Percentiles rank a stretch among this genome's conserved stretches.
phyloP scores from a whole-genome alignment of 2,797 vertebrate genomes.

The Galaxias olidus region DNA sequence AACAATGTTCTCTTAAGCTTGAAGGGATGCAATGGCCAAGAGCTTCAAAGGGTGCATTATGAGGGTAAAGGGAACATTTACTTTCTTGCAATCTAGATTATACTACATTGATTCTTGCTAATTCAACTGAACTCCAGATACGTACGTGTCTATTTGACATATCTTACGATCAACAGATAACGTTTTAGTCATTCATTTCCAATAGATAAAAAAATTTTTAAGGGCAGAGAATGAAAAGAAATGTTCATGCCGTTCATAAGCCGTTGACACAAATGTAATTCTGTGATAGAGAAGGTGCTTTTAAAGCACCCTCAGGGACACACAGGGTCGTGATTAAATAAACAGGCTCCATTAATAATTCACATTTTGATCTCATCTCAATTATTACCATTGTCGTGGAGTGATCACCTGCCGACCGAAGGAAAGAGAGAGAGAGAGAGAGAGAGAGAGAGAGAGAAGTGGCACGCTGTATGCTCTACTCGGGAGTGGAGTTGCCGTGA shows the following conservation, averaged over 20 bases:
- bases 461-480: not conserved
- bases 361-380: slow-evolving; percentile 48
- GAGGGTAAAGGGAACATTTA: too few relatives aligned
- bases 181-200: not conserved
- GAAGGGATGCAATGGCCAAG: too few relatives aligned
- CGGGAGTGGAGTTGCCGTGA: slow-evolving; percentile 14
- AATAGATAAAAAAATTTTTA: slow-evolving; percentile 33
- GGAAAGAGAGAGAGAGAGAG: not conserved
- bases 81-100: too few relatives aligned
- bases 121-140: slow-evolving; percentile 17
- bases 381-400: slow-evolving; percentile 11
- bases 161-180: too few relatives aligned
- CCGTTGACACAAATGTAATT: slow-evolving; percentile 58
- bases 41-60: too few relatives aligned
- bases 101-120: not conserved
- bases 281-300: slow-evolving; percentile 46
- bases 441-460: not conserved
- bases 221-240: slow-evolving; percentile 29
- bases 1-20: too few relatives aligned
- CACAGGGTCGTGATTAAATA: slow-evolving; percentile 52
- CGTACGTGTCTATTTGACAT: slow-evolving; percentile 4
- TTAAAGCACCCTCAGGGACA: slow-evolving; percentile 46
- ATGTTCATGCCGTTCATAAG: slow-evolving; percentile 51
- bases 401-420: not conserved
- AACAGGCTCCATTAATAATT: slow-evolving; percentile 68